phyloP scores from a whole-genome alignment of 2,797 vertebrate species.

The Chloroceryle amazona region DNA sequence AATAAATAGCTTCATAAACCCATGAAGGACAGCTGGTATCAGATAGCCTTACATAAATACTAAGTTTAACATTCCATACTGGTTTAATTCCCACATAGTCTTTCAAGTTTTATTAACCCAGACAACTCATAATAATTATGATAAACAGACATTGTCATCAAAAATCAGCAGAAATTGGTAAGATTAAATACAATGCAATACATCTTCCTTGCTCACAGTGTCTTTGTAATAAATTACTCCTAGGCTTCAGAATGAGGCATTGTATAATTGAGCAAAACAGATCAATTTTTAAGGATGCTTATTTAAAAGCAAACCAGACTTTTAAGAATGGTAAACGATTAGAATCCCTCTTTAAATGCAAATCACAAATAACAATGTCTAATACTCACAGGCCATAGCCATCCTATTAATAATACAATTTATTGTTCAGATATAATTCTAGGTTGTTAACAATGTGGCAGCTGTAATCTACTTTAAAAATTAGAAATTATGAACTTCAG shows the following conservation, averaged over 20 bases:
- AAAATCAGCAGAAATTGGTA: slow-evolving; percentile 79
- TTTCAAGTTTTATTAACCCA: slow-evolving; percentile 78
- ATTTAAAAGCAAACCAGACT: slow-evolving; percentile 81
- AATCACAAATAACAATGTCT: slow-evolving; percentile 76
- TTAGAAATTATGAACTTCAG: neutral
- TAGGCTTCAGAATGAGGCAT: slow-evolving; percentile 70
- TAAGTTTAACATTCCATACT: slow-evolving; percentile 39
- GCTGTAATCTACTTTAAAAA: slow-evolving; percentile 55
- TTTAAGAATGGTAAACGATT: slow-evolving; percentile 78
- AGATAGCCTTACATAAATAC: neutral
- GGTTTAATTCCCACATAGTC: slow-evolving; percentile 36
- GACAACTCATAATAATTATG: slow-evolving; percentile 82
- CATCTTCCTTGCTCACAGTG: slow-evolving; percentile 71
- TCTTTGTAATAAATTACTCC: slow-evolving; percentile 80
- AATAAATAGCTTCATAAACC: neutral
- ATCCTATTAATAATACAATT: slow-evolving; percentile 78
- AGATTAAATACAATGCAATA: slow-evolving; percentile 79
- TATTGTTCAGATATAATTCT: slow-evolving; percentile 64
- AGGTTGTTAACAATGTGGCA: slow-evolving; percentile 57
- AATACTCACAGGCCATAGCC: slow-evolving; percentile 63
- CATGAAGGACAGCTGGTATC: slow-evolving; percentile 12
- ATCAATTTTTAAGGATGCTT: slow-evolving; percentile 80
- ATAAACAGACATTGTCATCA: slow-evolving; percentile 82
- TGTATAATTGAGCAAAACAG: slow-evolving; percentile 82
- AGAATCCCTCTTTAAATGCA: slow-evolving; percentile 76